Evolutionary conservation across 1,140 invertebrate genomes (phyloP).

Genomic region (Sesamia nonagrioides): DNA sequence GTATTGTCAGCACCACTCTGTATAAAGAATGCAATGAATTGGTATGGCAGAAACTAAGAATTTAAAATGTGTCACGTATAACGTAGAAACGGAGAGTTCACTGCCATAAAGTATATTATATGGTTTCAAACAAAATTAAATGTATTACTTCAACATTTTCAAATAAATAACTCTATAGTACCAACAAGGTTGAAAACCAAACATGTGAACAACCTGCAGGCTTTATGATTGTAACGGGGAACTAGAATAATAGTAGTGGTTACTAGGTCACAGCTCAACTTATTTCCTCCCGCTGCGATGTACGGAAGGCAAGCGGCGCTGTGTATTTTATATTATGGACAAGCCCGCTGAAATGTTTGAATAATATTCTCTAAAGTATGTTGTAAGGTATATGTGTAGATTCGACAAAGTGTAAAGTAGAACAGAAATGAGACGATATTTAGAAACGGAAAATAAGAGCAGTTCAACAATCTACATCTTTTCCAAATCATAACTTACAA

Average conservation of each 20-base stretch:
- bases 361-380: neutral
- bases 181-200: neutral
- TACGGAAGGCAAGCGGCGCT: neutral
- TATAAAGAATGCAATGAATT: too few relatives aligned
- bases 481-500: neutral
- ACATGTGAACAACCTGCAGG: neutral
- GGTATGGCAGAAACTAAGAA: too few relatives aligned
- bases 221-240: conserved; percentile 22
- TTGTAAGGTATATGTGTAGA: neutral
- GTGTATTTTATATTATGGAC: conserved; percentile 25
- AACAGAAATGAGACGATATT: neutral
- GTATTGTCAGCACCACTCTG: too few relatives aligned
- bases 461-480: too few relatives aligned
- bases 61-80: too few relatives aligned
- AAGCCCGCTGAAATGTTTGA: conserved; percentile 10
- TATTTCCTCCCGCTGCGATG: conserved; percentile 17
- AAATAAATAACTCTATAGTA: conserved; percentile 3
- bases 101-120: too few relatives aligned
- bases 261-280: conserved; percentile 36
- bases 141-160: neutral
- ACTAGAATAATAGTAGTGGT: conserved; percentile 13
- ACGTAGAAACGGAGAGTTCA: too few relatives aligned
- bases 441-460: neutral
- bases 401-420: neutral
- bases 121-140: neutral